A percentile compares a stretch with the other conserved stretches of the same genome.
Evolutionary conservation across 2,888 invertebrate genomes (phyloP).

Genomic region (Leistus spinibarbis): DNA sequence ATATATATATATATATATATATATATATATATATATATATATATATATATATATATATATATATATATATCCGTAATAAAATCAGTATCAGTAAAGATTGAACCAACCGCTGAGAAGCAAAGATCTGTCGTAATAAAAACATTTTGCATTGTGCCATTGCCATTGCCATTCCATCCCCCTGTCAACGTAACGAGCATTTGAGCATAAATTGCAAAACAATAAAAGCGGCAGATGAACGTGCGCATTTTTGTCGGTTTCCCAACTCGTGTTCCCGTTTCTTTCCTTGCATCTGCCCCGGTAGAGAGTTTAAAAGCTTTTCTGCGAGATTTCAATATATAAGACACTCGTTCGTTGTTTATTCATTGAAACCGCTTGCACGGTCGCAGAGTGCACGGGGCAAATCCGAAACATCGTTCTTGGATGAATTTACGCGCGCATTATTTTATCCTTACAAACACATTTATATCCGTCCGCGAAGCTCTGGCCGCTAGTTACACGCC

Average conservation of each 20-base stretch:
- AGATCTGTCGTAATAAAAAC: constrained; percentile 37
- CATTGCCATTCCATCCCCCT: constrained; percentile 12
- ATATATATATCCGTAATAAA: neutral
- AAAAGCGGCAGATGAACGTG: constrained; percentile 13
- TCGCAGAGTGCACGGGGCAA: constrained; percentile 20
- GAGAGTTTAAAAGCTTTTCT: constrained; percentile 28
- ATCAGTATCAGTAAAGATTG: constrained; percentile 33
- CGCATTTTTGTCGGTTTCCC: no score
- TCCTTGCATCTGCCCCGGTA: neutral
- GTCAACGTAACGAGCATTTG: constrained; percentile 34
- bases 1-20: no score
- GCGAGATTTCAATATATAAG: constrained; percentile 36
- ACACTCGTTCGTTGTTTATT: constrained; percentile 36
- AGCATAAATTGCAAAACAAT: constrained; percentile 38
- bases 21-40: no score
- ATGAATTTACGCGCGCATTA: constrained; percentile 38
- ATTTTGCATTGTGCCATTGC: constrained; percentile 29
- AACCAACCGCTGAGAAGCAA: constrained; percentile 36
- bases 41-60: no score
- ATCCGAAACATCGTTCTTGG: constrained; percentile 38
- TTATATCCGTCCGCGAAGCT: constrained; percentile 32
- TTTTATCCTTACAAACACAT: constrained; percentile 39
- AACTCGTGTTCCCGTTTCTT: neutral
- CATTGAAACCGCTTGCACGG: no score
- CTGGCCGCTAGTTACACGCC: constrained; percentile 25